Percentiles rank a stretch among this genome's conserved stretches.
These are phyloP conservation scores for Ophraella communa DNA, from an alignment of 2,888 invertebrate genomes.

Conservation along the genomic window DNA sequence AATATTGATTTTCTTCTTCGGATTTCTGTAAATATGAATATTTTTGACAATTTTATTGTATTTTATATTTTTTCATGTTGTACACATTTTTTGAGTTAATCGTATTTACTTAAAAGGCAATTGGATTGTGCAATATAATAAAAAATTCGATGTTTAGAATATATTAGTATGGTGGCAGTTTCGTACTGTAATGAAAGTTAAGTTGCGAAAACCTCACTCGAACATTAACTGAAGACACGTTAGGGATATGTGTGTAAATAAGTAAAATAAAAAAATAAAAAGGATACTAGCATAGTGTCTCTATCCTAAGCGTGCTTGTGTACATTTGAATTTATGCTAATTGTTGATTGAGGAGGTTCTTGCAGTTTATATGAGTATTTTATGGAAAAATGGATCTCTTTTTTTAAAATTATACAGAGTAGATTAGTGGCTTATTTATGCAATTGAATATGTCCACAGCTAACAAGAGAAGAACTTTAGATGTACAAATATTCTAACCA, in stretches of 20 bases:
- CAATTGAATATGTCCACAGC: conserved; percentile 28
- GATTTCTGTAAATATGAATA: conserved; percentile 30
- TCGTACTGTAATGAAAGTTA: conserved; percentile 22
- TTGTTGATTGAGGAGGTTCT: background rate
- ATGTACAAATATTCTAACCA: conserved; percentile 26
- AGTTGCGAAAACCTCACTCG: background rate
- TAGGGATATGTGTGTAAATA: background rate
- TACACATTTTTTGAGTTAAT: conserved; percentile 25
- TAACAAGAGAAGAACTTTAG: conserved; percentile 25
- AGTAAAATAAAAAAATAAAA: background rate
- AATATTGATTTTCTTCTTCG: background rate
- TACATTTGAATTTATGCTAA: background rate
- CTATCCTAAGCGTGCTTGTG: background rate
- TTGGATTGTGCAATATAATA: conserved; percentile 40
- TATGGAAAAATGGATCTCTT: conserved; percentile 45
- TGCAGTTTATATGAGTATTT: conserved; percentile 18
- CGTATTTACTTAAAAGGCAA: conserved; percentile 30
- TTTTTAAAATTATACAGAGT: conserved; percentile 36
- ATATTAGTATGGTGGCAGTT: conserved; percentile 32
- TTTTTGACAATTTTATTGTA: conserved; percentile 27
- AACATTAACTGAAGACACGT: background rate
- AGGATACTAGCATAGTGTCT: background rate
- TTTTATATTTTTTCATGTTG: conserved; percentile 19
- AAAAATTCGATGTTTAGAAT: conserved; percentile 31
- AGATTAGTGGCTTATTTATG: conserved; percentile 39